These are phyloP conservation scores for Montipora efflorescens DNA, from an alignment of 64 coral and sea anemone species.

Conservation along the genomic window DNA sequence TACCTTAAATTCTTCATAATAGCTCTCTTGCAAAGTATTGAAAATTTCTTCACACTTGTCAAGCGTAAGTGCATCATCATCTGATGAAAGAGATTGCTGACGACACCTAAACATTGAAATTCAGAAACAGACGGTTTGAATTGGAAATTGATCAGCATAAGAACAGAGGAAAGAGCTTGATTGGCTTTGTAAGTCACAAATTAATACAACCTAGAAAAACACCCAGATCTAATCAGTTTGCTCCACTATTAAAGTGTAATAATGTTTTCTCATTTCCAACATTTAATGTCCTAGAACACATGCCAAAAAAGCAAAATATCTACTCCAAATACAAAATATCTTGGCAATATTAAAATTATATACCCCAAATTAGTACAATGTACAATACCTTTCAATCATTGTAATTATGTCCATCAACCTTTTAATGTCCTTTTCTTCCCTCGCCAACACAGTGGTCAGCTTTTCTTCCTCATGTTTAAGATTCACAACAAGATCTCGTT, in stretches of 20 bases:
- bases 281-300: no score
- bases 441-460: conserved; percentile 57
- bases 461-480: conserved; percentile 94
- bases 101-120: conserved; percentile 66
- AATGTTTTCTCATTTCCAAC: no score
- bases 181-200: no score
- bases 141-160: neutral
- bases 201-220: no score
- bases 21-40: conserved; percentile 88
- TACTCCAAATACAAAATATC: no score
- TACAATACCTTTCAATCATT: conserved; percentile 91
- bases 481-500: conserved; percentile 90
- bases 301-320: no score
- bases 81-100: conserved; percentile 69
- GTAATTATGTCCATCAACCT: conserved; percentile 84
- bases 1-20: conserved; percentile 93
- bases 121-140: neutral
- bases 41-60: conserved; percentile 92
- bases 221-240: no score
- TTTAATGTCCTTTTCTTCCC: conserved; percentile 92
- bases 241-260: no score
- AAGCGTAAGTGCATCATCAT: conserved; percentile 76
- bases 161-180: no score
- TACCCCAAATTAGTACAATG: no score
- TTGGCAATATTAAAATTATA: no score